A percentile compares a stretch with the other conserved stretches of the same genome.
Evolutionary conservation across 2,888 invertebrate species (phyloP).

Genomic region (Salticus scenicus): DNA sequence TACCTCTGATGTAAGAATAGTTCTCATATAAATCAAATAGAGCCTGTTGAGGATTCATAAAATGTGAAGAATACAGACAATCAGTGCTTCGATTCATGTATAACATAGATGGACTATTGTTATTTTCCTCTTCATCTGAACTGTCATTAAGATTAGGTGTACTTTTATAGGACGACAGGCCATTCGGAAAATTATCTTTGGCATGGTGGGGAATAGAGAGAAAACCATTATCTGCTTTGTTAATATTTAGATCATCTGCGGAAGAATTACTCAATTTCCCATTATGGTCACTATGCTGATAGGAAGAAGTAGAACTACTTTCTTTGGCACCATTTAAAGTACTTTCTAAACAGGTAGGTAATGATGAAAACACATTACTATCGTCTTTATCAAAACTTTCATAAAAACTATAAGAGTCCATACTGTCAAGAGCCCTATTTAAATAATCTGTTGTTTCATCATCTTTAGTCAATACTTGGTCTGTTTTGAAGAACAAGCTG

Average conservation of each 20-base stretch:
- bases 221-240: background rate
- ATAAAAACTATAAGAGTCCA: background rate
- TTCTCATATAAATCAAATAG: constrained; percentile 45
- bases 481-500: background rate
- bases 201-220: constrained; percentile 28
- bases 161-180: constrained; percentile 50
- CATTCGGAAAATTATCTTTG: constrained; percentile 29
- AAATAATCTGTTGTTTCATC: background rate
- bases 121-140: constrained; percentile 51
- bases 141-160: constrained; percentile 58
- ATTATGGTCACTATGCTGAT: background rate
- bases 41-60: constrained; percentile 50
- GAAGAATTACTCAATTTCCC: background rate
- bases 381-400: background rate
- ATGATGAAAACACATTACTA: constrained; percentile 38
- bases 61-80: constrained; percentile 46
- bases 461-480: background rate
- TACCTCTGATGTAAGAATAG: constrained; percentile 49
- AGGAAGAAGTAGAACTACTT: constrained; percentile 12
- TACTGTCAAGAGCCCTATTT: background rate
- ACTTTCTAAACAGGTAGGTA: constrained; percentile 31
- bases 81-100: constrained; percentile 46
- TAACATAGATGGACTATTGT: background rate
- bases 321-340: constrained; percentile 53
- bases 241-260: background rate